phyloP scores from a whole-genome alignment of 2,113 vertebrate genomes.

The Zapornia atra region DNA sequence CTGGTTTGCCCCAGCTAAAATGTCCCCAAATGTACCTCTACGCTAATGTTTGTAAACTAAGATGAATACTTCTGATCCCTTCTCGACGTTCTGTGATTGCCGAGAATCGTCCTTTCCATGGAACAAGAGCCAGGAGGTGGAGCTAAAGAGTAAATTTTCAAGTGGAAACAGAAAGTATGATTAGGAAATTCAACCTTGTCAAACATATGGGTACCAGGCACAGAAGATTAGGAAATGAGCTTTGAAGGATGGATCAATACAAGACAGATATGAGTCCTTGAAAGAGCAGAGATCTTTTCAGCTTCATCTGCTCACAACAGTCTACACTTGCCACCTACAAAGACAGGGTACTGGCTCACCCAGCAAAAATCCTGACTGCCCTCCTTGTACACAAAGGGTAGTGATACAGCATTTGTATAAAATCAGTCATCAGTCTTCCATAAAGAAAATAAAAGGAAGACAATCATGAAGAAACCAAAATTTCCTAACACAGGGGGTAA shows the following conservation, averaged over 20 bases:
- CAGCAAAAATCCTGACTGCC: not conserved
- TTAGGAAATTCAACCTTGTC: not conserved
- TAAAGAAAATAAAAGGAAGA: not conserved
- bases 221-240: not conserved
- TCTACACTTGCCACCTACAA: not conserved
- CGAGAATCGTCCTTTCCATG: not conserved
- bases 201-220: not conserved
- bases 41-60: not conserved
- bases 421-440: not conserved
- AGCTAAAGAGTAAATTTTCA: slow-evolving; percentile 57
- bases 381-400: not conserved
- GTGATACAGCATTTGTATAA: not conserved
- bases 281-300: not conserved
- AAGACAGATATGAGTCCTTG: not conserved
- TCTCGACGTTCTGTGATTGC: not conserved
- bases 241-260: not conserved
- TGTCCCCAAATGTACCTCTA: not conserved
- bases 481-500: not conserved
- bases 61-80: not conserved
- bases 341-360: not conserved
- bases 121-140: slow-evolving; percentile 46
- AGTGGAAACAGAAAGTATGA: not conserved
- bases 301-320: not conserved
- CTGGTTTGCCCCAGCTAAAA: not conserved
- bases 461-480: not conserved